phyloP scores from a whole-genome alignment of 2,888 invertebrate species.

The Ethmia dodecea region DNA sequence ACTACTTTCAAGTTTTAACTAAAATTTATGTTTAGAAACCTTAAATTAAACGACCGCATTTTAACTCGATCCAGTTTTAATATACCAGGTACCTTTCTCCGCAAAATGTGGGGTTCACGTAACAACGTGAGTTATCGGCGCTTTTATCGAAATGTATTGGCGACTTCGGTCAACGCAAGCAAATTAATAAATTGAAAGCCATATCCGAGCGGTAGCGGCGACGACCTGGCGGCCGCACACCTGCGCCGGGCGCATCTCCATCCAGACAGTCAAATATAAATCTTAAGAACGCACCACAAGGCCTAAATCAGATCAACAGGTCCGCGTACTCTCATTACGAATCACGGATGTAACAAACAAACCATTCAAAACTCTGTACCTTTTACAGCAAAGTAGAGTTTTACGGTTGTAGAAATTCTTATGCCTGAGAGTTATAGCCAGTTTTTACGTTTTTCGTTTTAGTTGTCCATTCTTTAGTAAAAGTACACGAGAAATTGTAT shows the following conservation, averaged over 20 bases:
- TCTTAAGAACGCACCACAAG: slow-evolving; percentile 16
- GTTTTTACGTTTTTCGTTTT: slow-evolving; percentile 37
- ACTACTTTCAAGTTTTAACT: too few relatives aligned
- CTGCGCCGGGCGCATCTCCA: slow-evolving; percentile 66
- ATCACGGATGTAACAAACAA: slow-evolving; percentile 74
- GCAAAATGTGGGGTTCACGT: slow-evolving; percentile 11
- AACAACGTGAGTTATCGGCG: slow-evolving; percentile 12
- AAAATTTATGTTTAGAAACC: neutral
- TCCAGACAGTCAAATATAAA: slow-evolving; percentile 23
- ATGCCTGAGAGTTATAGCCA: slow-evolving; percentile 42
- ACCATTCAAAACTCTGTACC: slow-evolving; percentile 70
- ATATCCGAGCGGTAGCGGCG: slow-evolving; percentile 70
- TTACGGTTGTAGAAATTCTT: slow-evolving; percentile 59
- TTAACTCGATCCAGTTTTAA: slow-evolving; percentile 11
- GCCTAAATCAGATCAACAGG: slow-evolving; percentile 15
- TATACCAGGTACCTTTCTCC: too few relatives aligned
- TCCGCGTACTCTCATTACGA: slow-evolving; percentile 59
- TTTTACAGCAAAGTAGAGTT: slow-evolving; percentile 63
- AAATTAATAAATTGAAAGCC: slow-evolving; percentile 75
- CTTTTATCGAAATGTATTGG: slow-evolving; percentile 13
- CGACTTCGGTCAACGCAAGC: slow-evolving; percentile 47
- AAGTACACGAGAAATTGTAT: slow-evolving; percentile 25
- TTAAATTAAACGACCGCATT: slow-evolving; percentile 1
- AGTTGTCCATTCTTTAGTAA: slow-evolving; percentile 29
- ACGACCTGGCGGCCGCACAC: slow-evolving; percentile 72